Percentiles rank a stretch among this genome's conserved stretches.
Conservation (phyloP, 2,113 vertebrate genomes). For the Oryzias celebensis region DNA sequence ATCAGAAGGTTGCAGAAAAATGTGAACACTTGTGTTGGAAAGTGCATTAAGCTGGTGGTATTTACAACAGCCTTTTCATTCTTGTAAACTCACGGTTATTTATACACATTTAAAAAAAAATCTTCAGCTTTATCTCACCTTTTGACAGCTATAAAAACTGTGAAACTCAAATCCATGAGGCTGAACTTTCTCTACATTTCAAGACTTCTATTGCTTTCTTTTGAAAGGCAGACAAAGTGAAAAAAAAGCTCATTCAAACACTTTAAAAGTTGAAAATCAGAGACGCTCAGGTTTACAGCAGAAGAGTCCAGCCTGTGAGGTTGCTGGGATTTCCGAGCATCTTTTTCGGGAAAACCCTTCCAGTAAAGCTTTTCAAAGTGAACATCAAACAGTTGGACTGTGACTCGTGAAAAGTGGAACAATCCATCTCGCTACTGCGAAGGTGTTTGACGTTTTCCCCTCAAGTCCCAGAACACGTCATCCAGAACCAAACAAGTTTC, state of each 20-base stretch:
- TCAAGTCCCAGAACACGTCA: slow-evolving; percentile 5
- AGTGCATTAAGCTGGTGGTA: slow-evolving; percentile 35
- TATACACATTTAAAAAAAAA: neutral
- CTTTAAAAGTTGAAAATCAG: slow-evolving; percentile 12
- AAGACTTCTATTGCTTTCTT: slow-evolving; percentile 45
- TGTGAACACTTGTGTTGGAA: slow-evolving; percentile 28
- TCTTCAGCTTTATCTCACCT: neutral
- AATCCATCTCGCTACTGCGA: neutral
- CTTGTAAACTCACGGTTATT: neutral
- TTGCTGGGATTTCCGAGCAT: neutral
- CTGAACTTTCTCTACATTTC: slow-evolving; percentile 5
- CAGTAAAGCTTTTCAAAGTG: neutral
- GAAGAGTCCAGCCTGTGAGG: neutral
- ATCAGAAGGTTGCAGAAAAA: neutral
- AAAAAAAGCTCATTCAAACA: slow-evolving; percentile 20
- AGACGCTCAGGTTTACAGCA: slow-evolving; percentile 12
- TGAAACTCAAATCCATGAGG: neutral
- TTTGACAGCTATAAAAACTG: neutral
- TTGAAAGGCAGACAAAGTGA: slow-evolving; percentile 39
- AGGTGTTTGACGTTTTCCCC: neutral
- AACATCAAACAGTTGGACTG: slow-evolving; percentile 1
- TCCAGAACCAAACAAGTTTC: slow-evolving; percentile 7
- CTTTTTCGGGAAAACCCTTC: neutral
- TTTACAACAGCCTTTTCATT: slow-evolving; percentile 12
- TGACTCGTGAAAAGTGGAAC: slow-evolving; percentile 8